A percentile compares a stretch with the other conserved stretches of the same genome.
These are phyloP conservation scores for Thrips palmi DNA, from an alignment of 1,140 invertebrate species.

Conservation along the genomic window DNA sequence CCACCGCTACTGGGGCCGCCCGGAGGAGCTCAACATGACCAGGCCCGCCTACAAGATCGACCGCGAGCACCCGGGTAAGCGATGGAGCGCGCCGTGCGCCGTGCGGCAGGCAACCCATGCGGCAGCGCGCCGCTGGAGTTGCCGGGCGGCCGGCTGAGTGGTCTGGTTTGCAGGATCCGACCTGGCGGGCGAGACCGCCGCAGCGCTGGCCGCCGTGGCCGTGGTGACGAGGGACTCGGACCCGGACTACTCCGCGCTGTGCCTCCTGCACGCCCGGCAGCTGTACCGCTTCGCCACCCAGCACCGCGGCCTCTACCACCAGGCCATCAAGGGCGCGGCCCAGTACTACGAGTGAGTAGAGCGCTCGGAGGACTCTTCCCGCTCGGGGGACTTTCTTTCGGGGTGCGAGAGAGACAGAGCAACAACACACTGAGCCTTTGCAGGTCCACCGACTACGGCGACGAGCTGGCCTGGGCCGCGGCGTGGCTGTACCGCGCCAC, in stretches of 20 bases:
- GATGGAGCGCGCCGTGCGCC: too few relatives aligned
- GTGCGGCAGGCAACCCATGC: background rate
- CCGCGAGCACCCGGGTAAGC: constrained; percentile 27
- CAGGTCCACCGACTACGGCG: constrained; percentile 34
- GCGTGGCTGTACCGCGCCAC: constrained; percentile 41
- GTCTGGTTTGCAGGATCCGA: constrained; percentile 33
- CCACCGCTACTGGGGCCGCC: constrained; percentile 36
- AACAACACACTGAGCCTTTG: constrained; percentile 6
- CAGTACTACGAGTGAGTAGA: constrained; percentile 32
- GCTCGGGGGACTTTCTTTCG: constrained; percentile 6
- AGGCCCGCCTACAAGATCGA: constrained; percentile 40
- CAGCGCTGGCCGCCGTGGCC: constrained; percentile 35
- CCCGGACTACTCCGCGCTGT: constrained; percentile 26
- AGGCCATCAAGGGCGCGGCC: constrained; percentile 31
- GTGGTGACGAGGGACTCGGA: constrained; percentile 30
- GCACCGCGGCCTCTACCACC: constrained; percentile 33
- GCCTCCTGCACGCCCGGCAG: constrained; percentile 31
- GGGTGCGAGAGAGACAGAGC: background rate
- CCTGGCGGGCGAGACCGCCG: constrained; percentile 39
- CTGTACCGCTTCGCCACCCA: constrained; percentile 38
- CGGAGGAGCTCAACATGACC: constrained; percentile 37
- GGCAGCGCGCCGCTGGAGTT: too few relatives aligned
- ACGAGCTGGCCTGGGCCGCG: constrained; percentile 42
- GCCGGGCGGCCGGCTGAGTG: too few relatives aligned
- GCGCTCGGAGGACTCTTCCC: background rate